Conservation (phyloP, 2,888 invertebrate genomes). For the Drosophila lacicola region DNA sequence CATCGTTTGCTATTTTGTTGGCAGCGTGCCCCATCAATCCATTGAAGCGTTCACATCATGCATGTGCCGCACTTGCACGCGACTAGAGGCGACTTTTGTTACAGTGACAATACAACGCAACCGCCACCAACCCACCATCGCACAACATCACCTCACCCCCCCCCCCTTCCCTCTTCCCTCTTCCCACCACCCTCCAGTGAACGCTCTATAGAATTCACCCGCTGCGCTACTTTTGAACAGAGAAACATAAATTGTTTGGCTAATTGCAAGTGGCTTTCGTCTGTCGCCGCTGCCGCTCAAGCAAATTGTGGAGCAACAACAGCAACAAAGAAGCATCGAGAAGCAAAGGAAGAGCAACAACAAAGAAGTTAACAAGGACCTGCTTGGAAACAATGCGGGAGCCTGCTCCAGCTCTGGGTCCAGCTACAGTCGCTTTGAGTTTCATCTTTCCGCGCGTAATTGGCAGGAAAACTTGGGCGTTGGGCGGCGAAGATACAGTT, state of each 20-base stretch:
- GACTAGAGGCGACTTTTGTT: slow-evolving; percentile 23
- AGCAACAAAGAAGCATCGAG: slow-evolving; percentile 5
- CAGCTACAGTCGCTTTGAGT: slow-evolving; percentile 16
- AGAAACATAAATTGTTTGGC: slow-evolving; percentile 73
- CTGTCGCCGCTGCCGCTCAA: slow-evolving; percentile 10
- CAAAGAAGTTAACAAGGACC: slow-evolving; percentile 14
- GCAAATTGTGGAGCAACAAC: slow-evolving; percentile 8
- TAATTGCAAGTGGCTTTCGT: slow-evolving; percentile 72
- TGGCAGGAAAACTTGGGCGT: slow-evolving; percentile 50
- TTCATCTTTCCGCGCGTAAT: slow-evolving; percentile 62
- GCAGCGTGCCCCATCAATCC: slow-evolving; percentile 53
- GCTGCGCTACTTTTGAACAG: slow-evolving; percentile 45
- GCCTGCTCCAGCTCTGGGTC: neutral
- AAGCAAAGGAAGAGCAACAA: neutral
- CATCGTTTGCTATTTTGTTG: slow-evolving; percentile 22
- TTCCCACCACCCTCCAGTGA: neutral
- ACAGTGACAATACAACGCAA: slow-evolving; percentile 27
- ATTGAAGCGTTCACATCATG: slow-evolving; percentile 39
- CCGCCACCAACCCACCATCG: slow-evolving; percentile 1
- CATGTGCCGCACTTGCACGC: slow-evolving; percentile 18
- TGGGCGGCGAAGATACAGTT: neutral
- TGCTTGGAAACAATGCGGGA: slow-evolving; percentile 30
- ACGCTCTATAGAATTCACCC: slow-evolving; percentile 6
- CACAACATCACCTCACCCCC: too few relatives aligned
- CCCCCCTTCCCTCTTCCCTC: too few relatives aligned